Conservation (phyloP, 1,140 invertebrate species). For the Apis cerana region DNA sequence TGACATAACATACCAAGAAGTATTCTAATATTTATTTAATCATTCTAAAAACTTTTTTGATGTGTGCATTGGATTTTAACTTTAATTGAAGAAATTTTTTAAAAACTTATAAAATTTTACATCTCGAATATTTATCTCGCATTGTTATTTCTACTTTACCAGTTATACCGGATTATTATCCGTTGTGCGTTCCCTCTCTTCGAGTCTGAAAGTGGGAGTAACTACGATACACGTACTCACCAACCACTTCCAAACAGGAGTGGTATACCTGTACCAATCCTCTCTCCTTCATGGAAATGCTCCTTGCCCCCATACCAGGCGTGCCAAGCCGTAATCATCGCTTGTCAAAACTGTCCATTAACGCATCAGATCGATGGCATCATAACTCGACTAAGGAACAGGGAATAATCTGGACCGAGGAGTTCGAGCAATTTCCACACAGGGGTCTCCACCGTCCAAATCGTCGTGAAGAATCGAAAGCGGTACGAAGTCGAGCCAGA, state of each 20-base stretch:
- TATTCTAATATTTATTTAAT: constrained; percentile 72
- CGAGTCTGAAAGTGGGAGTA: not conserved
- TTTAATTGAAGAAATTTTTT: not conserved
- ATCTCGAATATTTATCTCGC: not conserved
- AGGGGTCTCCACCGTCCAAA: not conserved
- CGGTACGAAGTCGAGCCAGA: not conserved
- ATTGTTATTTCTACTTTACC: too few relatives aligned
- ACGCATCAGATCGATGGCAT: constrained; percentile 75
- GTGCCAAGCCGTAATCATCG: not conserved
- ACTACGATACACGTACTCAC: not conserved
- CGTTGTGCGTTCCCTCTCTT: not conserved
- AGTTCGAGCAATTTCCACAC: constrained; percentile 33
- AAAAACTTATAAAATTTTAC: not conserved
- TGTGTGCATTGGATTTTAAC: constrained; percentile 17
- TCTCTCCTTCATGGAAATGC: not conserved
- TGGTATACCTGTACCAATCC: too few relatives aligned
- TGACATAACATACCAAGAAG: constrained; percentile 73
- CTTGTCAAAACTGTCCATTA: constrained; percentile 42
- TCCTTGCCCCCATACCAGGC: not conserved
- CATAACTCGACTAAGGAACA: constrained; percentile 69
- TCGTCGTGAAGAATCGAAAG: not conserved
- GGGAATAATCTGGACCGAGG: constrained; percentile 61
- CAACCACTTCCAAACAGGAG: too few relatives aligned
- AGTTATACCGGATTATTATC: not conserved
- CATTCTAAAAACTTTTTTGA: constrained; percentile 47